Percentiles rank a stretch among this genome's conserved stretches.
These are phyloP conservation scores for Tachina lurida DNA, from an alignment of 2,888 invertebrate species.

Conservation along the genomic window DNA sequence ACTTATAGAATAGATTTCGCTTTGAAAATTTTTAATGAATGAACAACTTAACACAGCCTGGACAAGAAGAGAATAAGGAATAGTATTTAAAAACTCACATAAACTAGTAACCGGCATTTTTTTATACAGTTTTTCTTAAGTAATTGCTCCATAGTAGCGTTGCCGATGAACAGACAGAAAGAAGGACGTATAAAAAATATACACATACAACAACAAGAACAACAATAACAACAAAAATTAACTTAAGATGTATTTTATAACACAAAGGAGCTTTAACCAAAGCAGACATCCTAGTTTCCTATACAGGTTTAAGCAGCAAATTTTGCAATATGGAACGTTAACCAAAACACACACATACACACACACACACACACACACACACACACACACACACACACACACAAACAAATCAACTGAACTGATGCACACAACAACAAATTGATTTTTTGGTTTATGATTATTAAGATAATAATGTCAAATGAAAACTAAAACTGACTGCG, in stretches of 20 bases:
- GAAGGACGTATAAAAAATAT: slow-evolving; percentile 52
- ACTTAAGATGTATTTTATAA: slow-evolving; percentile 20
- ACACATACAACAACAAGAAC: slow-evolving; percentile 30
- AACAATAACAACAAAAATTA: not conserved
- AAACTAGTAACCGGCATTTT: slow-evolving; percentile 71
- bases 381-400: not conserved
- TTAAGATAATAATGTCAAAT: slow-evolving; percentile 68
- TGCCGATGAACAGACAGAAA: slow-evolving; percentile 30
- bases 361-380: not conserved
- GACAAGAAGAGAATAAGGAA: not conserved
- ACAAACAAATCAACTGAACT: slow-evolving; percentile 45
- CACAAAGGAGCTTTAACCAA: slow-evolving; percentile 30
- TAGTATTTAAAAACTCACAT: slow-evolving; percentile 50
- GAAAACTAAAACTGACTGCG: slow-evolving; percentile 34
- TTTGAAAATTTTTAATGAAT: slow-evolving; percentile 69
- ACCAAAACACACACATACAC: not conserved
- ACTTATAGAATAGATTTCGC: slow-evolving; percentile 51
- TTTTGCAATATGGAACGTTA: slow-evolving; percentile 51
- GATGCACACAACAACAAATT: slow-evolving; percentile 62
- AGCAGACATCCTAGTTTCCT: slow-evolving; percentile 68
- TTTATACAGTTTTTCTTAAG: slow-evolving; percentile 65
- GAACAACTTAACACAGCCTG: slow-evolving; percentile 58
- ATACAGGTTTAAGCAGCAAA: slow-evolving; percentile 61
- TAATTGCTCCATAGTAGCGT: slow-evolving; percentile 58
- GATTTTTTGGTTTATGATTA: slow-evolving; percentile 67